Conservation (phyloP, 2,113 vertebrate species). For the Melanerpes formicivorus region DNA sequence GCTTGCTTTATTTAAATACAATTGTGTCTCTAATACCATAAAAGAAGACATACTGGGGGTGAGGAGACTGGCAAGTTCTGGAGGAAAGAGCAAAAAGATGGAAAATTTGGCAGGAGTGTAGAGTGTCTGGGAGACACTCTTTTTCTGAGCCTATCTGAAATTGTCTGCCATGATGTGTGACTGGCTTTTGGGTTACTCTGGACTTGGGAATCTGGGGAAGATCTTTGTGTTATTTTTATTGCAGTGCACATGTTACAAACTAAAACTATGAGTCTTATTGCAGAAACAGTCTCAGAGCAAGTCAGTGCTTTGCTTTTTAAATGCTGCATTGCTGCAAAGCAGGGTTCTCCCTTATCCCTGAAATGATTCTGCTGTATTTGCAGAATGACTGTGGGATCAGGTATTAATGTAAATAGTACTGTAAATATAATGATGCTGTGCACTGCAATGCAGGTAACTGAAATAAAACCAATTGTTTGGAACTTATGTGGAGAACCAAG, state of each 20-base stretch:
- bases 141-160: not conserved
- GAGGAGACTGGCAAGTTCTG: not conserved
- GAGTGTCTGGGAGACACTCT: not conserved
- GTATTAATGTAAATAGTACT: not conserved
- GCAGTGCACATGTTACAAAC: not conserved
- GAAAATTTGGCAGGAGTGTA: not conserved
- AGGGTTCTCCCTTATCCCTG: not conserved
- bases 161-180: not conserved
- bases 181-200: not conserved
- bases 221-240: not conserved
- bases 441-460: not conserved
- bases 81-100: not conserved
- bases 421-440: not conserved
- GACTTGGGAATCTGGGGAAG: not conserved
- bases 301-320: not conserved
- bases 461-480: not conserved
- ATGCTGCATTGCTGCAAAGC: not conserved
- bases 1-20: slow-evolving; percentile 29
- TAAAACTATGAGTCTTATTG: not conserved
- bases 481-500: not conserved
- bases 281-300: not conserved
- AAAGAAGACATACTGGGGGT: not conserved
- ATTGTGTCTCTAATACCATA: not conserved
- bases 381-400: not conserved
- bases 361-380: not conserved